These are phyloP conservation scores for Phalacrocorax aristotelis DNA, from an alignment of 2,113 vertebrate species.

Conservation along the genomic window DNA sequence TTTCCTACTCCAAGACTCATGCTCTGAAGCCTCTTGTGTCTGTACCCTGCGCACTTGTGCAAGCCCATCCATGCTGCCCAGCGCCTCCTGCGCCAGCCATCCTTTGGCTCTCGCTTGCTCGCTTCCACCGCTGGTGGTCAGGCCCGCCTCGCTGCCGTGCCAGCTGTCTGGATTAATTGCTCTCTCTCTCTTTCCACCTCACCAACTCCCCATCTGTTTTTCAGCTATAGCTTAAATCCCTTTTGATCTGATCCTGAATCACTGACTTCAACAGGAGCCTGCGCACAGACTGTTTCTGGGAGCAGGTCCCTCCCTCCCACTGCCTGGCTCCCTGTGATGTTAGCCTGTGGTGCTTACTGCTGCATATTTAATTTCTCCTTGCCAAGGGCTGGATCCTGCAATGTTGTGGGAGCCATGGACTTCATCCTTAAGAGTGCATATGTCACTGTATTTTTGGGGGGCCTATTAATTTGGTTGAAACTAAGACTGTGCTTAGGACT, in stretches of 20 bases:
- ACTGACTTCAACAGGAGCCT: neutral
- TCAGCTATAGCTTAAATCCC: constrained; percentile 23
- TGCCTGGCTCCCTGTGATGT: neutral
- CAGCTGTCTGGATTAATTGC: constrained; percentile 60
- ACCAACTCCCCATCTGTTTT: constrained; percentile 59
- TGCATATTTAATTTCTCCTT: neutral
- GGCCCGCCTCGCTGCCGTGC: neutral
- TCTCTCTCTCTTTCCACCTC: constrained; percentile 35
- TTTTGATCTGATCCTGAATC: constrained; percentile 10
- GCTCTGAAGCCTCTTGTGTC: neutral
- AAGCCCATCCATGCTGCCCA: neutral
- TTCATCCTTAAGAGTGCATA: neutral
- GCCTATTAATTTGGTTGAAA: neutral
- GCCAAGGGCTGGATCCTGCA: neutral
- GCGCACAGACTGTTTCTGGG: neutral
- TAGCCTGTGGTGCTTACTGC: neutral
- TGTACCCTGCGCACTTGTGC: rapidly evolving
- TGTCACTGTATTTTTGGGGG: neutral
- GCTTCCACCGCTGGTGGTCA: constrained; percentile 20
- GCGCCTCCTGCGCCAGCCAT: rapidly evolving
- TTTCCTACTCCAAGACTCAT: neutral
- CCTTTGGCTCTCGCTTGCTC: neutral
- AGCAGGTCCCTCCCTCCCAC: neutral
- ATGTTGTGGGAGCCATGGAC: neutral
- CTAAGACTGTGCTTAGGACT: neutral